phyloP scores from a whole-genome alignment of 2,113 vertebrate genomes.

The Panthera tigris region DNA sequence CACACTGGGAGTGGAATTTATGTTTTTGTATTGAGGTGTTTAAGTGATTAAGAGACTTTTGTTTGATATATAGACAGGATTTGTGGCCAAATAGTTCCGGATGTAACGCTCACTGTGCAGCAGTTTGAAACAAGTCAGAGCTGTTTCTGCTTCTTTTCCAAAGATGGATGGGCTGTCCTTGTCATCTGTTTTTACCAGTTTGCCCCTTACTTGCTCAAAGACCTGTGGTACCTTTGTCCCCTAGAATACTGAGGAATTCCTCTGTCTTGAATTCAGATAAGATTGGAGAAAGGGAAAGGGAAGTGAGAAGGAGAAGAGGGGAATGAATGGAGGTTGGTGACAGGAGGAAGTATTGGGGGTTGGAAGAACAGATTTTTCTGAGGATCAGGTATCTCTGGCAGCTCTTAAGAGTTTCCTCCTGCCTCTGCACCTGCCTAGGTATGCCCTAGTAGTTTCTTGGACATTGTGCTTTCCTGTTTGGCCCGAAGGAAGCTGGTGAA shows the following conservation, averaged over 20 bases:
- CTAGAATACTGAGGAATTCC: not conserved
- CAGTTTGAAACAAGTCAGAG: not conserved
- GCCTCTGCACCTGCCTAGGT: not conserved
- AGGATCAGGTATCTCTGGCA: not conserved
- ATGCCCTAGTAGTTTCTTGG: not conserved
- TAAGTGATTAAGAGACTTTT: conserved; percentile 69
- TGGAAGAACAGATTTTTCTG: not conserved
- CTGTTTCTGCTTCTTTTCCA: conserved; percentile 4
- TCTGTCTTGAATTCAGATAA: not conserved
- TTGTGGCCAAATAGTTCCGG: conserved; percentile 38
- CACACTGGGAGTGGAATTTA: conserved; percentile 13
- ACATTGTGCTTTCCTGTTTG: not conserved
- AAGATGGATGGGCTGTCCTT: conserved; percentile 22
- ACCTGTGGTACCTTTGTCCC: not conserved
- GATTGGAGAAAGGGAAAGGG: not conserved
- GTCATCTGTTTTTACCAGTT: not conserved
- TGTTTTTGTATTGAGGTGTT: conserved; percentile 60
- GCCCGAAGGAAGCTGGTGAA: not conserved
- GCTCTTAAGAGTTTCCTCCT: not conserved
- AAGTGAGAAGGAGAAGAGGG: not conserved
- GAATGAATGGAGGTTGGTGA: no score
- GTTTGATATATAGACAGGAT: conserved; percentile 68
- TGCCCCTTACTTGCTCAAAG: conserved; percentile 20
- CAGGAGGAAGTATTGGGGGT: not conserved
- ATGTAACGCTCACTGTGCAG: not conserved